Percentiles rank a stretch among this genome's conserved stretches.
phyloP scores from a whole-genome alignment of 1,140 invertebrate genomes.

The Eriosoma lanigerum region DNA sequence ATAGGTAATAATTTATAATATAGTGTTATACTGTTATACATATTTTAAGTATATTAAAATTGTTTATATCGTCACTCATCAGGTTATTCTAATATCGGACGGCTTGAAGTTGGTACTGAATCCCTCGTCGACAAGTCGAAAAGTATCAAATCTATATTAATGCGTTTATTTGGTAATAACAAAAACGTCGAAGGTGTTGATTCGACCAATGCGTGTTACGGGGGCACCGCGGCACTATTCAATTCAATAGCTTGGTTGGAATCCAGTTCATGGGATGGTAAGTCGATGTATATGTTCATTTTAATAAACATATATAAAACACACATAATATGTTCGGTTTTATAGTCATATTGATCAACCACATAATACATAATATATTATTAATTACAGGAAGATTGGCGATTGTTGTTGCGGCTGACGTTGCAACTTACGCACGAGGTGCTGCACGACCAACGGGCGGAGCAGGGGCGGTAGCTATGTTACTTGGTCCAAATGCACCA shows the following conservation, averaged over 20 bases:
- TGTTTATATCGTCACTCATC: background rate
- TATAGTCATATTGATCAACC: too few species aligned
- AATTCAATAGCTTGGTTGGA: slow-evolving; percentile 96
- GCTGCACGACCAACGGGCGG: slow-evolving; percentile 94
- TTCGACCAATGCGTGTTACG: slow-evolving; percentile 97
- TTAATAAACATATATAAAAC: too few species aligned
- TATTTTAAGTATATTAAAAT: too few species aligned
- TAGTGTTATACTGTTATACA: too few species aligned
- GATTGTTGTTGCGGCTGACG: slow-evolving; percentile 90
- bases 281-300: too few species aligned
- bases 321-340: too few species aligned
- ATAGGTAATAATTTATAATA: background rate
- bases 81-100: slow-evolving; percentile 78
- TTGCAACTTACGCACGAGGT: slow-evolving; percentile 92
- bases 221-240: slow-evolving; percentile 94
- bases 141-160: slow-evolving; percentile 94
- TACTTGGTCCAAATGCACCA: slow-evolving; percentile 90
- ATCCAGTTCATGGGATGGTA: slow-evolving; percentile 89
- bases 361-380: too few species aligned
- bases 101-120: slow-evolving; percentile 95
- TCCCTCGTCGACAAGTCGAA: slow-evolving; percentile 98
- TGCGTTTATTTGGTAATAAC: slow-evolving; percentile 92
- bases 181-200: slow-evolving; percentile 95
- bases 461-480: slow-evolving; percentile 94
- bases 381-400: slow-evolving; percentile 71